phyloP scores from a whole-genome alignment of 37 sponge, comb jelly and placozoan species.

The Petrosia ficiformis region DNA sequence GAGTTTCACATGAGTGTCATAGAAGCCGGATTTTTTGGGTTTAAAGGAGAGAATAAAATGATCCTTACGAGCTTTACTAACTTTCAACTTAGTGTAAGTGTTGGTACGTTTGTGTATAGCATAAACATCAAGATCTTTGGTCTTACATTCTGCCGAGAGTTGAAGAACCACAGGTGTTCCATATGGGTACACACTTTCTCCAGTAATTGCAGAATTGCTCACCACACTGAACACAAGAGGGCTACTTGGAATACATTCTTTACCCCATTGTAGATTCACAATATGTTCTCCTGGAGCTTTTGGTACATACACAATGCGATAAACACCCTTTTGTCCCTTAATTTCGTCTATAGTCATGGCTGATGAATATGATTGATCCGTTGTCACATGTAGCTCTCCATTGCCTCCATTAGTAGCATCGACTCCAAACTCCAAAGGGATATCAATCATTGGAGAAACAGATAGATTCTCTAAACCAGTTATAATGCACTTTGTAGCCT shows the following conservation, averaged over 20 bases:
- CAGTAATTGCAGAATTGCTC: slow-evolving; percentile 1
- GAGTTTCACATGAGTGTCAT: slow-evolving; percentile 48
- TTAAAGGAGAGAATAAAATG: slow-evolving; percentile 47
- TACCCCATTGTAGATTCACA: slow-evolving; percentile 42
- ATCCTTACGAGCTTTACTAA: slow-evolving; percentile 48
- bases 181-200: slow-evolving; percentile 28
- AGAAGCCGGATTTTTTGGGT: slow-evolving; percentile 56
- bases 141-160: slow-evolving; percentile 30
- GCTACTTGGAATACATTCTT: slow-evolving; percentile 44
- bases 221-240: slow-evolving; percentile 61
- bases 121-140: slow-evolving; percentile 51
- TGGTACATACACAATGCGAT: slow-evolving; percentile 58
- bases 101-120: slow-evolving; percentile 46
- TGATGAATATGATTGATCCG: slow-evolving; percentile 49
- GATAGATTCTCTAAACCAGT: slow-evolving; percentile 40
- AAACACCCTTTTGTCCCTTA: slow-evolving; percentile 27
- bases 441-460: slow-evolving; percentile 26
- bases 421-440: slow-evolving; percentile 46
- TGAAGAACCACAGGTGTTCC: slow-evolving; percentile 49
- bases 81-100: slow-evolving; percentile 52
- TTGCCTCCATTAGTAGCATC: slow-evolving; percentile 68
- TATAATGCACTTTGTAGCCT: slow-evolving; percentile 47
- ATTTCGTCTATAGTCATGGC: slow-evolving; percentile 24
- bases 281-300: slow-evolving; percentile 51
- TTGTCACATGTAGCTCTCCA: slow-evolving; percentile 52